phyloP scores from a whole-genome alignment of 37 sponge, comb jelly and placozoan genomes.

The Crambe crambe region DNA sequence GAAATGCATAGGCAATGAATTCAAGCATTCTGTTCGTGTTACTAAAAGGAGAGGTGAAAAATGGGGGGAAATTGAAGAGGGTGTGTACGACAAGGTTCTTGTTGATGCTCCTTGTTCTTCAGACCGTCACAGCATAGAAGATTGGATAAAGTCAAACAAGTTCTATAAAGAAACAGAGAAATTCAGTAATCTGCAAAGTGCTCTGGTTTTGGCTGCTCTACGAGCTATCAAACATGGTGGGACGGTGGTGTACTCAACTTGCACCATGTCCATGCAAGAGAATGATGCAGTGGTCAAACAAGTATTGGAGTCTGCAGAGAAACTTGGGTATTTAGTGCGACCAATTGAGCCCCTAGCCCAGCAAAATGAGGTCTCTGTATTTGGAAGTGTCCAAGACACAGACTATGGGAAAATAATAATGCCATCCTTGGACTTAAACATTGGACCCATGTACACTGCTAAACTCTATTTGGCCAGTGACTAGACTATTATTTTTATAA shows the following conservation, averaged over 20 bases:
- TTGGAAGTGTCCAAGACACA: neutral
- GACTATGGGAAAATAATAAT: constrained; percentile 4
- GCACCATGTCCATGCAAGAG: constrained; percentile 10
- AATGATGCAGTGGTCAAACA: constrained; percentile 17
- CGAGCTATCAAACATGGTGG: constrained; percentile 5
- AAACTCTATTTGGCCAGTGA: neutral
- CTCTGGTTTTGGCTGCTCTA: constrained; percentile 11
- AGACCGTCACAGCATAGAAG: constrained; percentile 11
- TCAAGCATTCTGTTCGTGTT: constrained; percentile 18
- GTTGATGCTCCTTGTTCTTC: constrained; percentile 34
- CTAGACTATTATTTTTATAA: neutral
- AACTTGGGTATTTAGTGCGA: neutral
- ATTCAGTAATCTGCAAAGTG: neutral
- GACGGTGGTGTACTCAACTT: constrained; percentile 25
- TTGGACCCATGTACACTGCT: constrained; percentile 18
- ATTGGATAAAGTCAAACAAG: neutral
- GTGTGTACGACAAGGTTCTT: constrained; percentile 13
- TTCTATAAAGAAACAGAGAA: neutral
- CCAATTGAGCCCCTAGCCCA: neutral
- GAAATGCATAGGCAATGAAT: neutral
- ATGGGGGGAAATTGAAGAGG: constrained; percentile 8
- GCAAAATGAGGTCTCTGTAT: neutral
- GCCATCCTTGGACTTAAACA: neutral
- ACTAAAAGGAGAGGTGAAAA: constrained; percentile 32
- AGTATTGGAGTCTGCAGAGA: neutral